Percentiles rank a stretch among this genome's conserved stretches.
phyloP scores from a whole-genome alignment of 2,888 invertebrate genomes.

The Emmelina monodactyla region DNA sequence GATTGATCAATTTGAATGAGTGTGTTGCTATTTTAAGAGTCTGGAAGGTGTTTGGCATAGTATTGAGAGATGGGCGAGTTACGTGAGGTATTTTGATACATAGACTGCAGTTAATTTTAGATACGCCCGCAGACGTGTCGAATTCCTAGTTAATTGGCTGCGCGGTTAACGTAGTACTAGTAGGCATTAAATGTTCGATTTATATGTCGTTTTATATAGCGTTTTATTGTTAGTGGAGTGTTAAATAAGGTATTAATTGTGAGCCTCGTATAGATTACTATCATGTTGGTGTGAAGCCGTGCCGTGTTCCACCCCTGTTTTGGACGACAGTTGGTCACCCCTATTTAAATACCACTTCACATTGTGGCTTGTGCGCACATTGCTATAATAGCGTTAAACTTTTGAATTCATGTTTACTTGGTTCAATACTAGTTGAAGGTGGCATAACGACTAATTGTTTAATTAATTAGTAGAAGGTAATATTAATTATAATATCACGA shows the following conservation, averaged over 20 bases:
- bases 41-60: conserved; percentile 66
- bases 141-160: conserved; percentile 65
- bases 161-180: conserved; percentile 34
- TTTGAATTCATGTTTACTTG: conserved; percentile 15
- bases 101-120: conserved; percentile 66
- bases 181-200: conserved; percentile 13
- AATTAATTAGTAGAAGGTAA: too few species aligned
- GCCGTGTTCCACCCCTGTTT: conserved; percentile 49
- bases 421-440: too few species aligned
- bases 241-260: conserved; percentile 56
- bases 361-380: conserved; percentile 61
- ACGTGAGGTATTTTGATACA: conserved; percentile 66
- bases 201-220: conserved; percentile 19
- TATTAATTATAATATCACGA: too few species aligned
- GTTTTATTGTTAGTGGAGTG: conserved; percentile 31
- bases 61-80: conserved; percentile 64
- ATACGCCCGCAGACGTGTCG: conserved; percentile 64
- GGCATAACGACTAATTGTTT: too few species aligned
- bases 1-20: conserved; percentile 54
- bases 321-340: conserved; percentile 65
- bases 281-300: conserved; percentile 54
- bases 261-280: conserved; percentile 56
- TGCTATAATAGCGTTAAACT: conserved; percentile 43
- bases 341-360: conserved; percentile 60
- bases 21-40: conserved; percentile 55